A percentile compares a stretch with the other conserved stretches of the same genome.
Evolutionary conservation across 1,140 invertebrate species (phyloP).

Genomic region (Diachasmimorpha longicaudata): DNA sequence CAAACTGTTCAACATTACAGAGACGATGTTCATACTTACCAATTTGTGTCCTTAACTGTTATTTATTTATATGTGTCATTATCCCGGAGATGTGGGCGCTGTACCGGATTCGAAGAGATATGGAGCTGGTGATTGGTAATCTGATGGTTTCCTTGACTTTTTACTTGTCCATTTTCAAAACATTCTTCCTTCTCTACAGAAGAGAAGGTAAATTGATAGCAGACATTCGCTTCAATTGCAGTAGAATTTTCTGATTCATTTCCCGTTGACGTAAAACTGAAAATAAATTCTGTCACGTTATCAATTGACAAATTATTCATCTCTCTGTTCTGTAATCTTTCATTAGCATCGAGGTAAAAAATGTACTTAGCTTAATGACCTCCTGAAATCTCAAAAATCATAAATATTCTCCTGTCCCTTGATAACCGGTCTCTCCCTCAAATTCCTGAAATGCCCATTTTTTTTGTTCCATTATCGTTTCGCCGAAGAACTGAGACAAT

Average conservation of each 20-base stretch:
- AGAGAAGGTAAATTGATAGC: not conserved
- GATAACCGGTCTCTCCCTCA: no score
- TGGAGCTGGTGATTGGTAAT: not conserved
- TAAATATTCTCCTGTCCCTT: no score
- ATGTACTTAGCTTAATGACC: no score
- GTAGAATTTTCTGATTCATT: no score
- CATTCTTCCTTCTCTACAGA: not conserved
- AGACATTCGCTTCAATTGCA: no score
- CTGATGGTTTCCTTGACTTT: no score
- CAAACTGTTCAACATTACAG: not conserved
- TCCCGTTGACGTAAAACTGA: not conserved
- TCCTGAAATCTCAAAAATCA: no score
- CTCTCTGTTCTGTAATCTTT: no score
- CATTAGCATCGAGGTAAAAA: no score
- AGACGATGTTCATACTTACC: not conserved
- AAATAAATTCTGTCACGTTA: no score
- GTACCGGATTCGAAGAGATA: not conserved
- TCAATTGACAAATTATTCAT: no score
- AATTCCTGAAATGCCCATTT: not conserved
- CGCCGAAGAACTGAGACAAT: not conserved
- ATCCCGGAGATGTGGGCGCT: not conserved
- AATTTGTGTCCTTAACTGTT: not conserved
- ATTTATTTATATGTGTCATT: not conserved
- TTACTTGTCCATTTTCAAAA: not conserved
- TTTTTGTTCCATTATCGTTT: not conserved